These are phyloP conservation scores for Lapara coniferarum DNA, from an alignment of 2,888 invertebrate genomes.

Conservation along the genomic window DNA sequence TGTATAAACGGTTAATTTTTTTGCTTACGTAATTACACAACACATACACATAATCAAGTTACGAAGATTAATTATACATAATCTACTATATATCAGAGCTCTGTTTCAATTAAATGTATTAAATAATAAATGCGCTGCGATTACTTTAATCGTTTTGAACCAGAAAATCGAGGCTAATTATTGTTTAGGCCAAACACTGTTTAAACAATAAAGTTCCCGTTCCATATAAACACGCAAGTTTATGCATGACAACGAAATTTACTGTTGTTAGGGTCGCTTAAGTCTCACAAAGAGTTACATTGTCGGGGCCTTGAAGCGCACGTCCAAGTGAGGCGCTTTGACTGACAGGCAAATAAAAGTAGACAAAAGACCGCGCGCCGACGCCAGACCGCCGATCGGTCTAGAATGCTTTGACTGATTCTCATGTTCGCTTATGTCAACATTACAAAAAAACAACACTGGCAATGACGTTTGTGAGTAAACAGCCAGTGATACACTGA, in stretches of 20 bases:
- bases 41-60: constrained; percentile 29
- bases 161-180: constrained; percentile 5
- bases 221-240: constrained; percentile 34
- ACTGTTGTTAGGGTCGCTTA: constrained; percentile 69
- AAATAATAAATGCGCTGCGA: background rate
- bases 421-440: constrained; percentile 25
- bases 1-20: constrained; percentile 32
- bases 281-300: constrained; percentile 71
- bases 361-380: constrained; percentile 63
- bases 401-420: constrained; percentile 33
- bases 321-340: constrained; percentile 66
- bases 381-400: constrained; percentile 40
- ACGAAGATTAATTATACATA: constrained; percentile 30
- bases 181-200: background rate
- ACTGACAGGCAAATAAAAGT: constrained; percentile 80
- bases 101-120: constrained; percentile 1
- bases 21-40: constrained; percentile 19
- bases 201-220: constrained; percentile 3
- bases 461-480: constrained; percentile 46
- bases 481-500: constrained; percentile 53
- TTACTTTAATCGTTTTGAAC: constrained; percentile 1
- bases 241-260: constrained; percentile 79
- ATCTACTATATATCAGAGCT: constrained; percentile 12
- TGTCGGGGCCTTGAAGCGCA: constrained; percentile 67
- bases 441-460: constrained; percentile 1